Evolutionary conservation across 2,888 invertebrate genomes (phyloP).

Genomic region (Heliconius sara): DNA sequence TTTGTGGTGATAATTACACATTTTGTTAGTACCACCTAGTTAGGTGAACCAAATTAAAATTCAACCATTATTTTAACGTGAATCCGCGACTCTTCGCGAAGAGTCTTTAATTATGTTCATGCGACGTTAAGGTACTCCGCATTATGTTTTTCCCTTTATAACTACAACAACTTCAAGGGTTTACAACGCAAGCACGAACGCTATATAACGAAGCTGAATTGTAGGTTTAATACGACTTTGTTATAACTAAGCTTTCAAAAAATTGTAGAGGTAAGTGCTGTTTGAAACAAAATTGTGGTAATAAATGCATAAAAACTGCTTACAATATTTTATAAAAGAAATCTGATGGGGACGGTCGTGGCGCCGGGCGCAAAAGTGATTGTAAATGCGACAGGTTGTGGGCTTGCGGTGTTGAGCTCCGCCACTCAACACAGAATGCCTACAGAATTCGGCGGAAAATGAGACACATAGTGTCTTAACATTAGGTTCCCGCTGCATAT

Average conservation of each 20-base stretch:
- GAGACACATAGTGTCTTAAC: too few species aligned
- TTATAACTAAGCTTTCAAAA: background rate
- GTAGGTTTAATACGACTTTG: slow-evolving; percentile 5
- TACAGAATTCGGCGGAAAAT: too few species aligned
- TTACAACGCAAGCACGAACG: slow-evolving; percentile 10
- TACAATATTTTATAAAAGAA: background rate
- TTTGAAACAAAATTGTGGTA: background rate
- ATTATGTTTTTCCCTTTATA: slow-evolving; percentile 21
- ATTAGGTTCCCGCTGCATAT: too few species aligned
- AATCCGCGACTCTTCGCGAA: slow-evolving; percentile 22
- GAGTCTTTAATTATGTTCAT: slow-evolving; percentile 40
- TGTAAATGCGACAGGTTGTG: too few species aligned
- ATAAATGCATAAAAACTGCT: background rate
- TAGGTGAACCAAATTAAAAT: slow-evolving; percentile 36
- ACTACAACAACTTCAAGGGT: slow-evolving; percentile 1
- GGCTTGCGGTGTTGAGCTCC: too few species aligned
- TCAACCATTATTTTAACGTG: slow-evolving; percentile 35
- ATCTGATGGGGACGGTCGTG: background rate
- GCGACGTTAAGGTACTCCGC: slow-evolving; percentile 16
- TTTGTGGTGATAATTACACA: background rate
- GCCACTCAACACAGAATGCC: too few species aligned
- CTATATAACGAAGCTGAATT: background rate
- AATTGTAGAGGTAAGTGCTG: background rate
- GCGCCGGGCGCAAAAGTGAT: accelerated
- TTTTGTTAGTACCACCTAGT: slow-evolving; percentile 9